phyloP scores from a whole-genome alignment of 2,113 vertebrate species.

The Bungarus multicinctus region DNA sequence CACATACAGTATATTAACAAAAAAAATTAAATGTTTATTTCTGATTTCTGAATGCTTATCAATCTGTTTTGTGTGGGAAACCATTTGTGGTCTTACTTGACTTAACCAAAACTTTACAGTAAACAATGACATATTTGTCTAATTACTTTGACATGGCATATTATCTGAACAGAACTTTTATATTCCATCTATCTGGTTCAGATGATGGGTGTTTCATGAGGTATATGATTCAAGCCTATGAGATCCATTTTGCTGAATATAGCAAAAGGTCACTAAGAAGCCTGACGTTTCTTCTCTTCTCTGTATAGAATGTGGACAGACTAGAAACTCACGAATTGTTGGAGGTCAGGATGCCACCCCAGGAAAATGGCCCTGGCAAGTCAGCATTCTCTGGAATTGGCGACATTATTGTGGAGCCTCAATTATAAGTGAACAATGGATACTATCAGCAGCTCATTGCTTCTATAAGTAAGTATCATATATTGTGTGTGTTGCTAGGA shows the following conservation, averaged over 20 bases:
- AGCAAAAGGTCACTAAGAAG: not conserved
- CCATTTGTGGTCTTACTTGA: not conserved
- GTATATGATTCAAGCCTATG: not conserved
- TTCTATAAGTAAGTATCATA: not conserved
- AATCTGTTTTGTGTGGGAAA: not conserved
- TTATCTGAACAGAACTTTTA: not conserved
- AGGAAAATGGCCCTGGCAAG: not conserved
- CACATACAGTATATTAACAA: too few relatives aligned
- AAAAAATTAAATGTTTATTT: not conserved
- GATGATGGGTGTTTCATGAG: not conserved
- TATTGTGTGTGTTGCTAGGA: not conserved
- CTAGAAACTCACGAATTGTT: not conserved
- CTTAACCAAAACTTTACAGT: not conserved
- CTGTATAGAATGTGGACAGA: not conserved
- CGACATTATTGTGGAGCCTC: not conserved
- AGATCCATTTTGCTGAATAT: not conserved
- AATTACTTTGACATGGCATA: not conserved
- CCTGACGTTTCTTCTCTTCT: not conserved
- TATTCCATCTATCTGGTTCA: not conserved
- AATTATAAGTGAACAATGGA: not conserved
- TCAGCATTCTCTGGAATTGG: not conserved
- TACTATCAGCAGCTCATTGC: not conserved
- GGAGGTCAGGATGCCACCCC: not conserved
- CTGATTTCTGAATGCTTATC: not conserved
- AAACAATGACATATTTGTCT: not conserved